Percentiles rank a stretch among this genome's conserved stretches.
phyloP scores from a whole-genome alignment of 2,888 invertebrate species.

The Aplocera efformata region DNA sequence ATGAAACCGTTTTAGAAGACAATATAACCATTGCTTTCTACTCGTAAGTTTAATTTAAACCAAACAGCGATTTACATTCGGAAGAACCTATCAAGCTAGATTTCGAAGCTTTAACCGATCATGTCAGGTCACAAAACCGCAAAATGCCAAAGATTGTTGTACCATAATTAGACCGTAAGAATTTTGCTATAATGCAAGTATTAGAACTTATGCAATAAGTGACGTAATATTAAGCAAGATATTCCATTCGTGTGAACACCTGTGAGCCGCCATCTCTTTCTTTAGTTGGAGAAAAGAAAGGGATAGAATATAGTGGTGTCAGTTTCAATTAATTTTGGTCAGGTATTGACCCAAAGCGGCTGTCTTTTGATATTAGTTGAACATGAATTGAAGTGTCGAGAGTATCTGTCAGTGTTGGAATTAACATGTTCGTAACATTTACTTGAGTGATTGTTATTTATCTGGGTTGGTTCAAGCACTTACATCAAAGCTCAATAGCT shows the following conservation, averaged over 20 bases:
- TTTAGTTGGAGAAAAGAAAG: constrained; percentile 12
- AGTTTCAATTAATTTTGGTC: constrained; percentile 26
- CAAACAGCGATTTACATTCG: too few species aligned
- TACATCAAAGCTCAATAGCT: background rate
- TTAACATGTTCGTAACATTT: constrained; percentile 12
- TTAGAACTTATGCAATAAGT: constrained; percentile 43
- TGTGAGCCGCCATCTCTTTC: constrained; percentile 14
- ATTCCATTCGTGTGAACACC: constrained; percentile 20
- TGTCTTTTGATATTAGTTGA: constrained; percentile 50
- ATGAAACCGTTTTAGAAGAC: too few species aligned
- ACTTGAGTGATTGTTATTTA: constrained; percentile 8
- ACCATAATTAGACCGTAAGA: constrained; percentile 67
- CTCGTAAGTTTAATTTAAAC: too few species aligned
- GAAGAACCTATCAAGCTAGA: too few species aligned
- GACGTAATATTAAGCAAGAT: constrained; percentile 7
- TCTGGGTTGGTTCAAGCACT: background rate
- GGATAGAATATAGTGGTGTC: constrained; percentile 22
- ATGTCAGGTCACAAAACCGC: constrained; percentile 6
- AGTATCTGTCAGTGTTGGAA: constrained; percentile 18
- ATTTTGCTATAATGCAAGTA: constrained; percentile 49
- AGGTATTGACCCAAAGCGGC: constrained; percentile 31
- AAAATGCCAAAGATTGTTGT: constrained; percentile 50
- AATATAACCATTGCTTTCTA: too few species aligned
- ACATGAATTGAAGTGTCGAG: constrained; percentile 41
- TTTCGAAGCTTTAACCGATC: too few species aligned